Evolutionary conservation across 2,888 invertebrate genomes (phyloP).

Genomic region (Aleiodes testaceus): DNA sequence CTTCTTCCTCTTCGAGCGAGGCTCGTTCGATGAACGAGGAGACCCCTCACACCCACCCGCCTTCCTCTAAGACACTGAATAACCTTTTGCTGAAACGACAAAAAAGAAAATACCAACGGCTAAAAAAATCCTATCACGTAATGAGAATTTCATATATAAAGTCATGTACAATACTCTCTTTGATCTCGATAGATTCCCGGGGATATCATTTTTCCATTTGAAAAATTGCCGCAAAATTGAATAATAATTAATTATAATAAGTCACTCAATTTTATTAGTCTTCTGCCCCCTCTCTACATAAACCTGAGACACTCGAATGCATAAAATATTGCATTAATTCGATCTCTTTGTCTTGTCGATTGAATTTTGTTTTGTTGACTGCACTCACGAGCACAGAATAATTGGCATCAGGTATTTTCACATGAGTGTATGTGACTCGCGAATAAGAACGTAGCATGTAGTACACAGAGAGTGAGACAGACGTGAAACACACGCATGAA

Average conservation of each 20-base stretch:
- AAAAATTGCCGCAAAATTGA: no score
- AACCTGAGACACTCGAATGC: no score
- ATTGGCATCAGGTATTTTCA: constrained; percentile 21
- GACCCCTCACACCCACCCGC: background rate
- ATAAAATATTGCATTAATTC: background rate
- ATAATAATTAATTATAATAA: no score
- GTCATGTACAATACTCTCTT: constrained; percentile 17
- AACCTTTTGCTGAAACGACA: constrained; percentile 22
- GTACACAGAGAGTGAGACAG: constrained; percentile 4
- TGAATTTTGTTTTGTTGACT: constrained; percentile 22
- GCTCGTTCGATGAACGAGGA: background rate
- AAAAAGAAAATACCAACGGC: constrained; percentile 10
- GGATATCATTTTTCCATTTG: background rate
- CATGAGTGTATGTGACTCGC: constrained; percentile 8
- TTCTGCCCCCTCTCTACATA: no score
- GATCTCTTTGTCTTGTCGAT: constrained; percentile 23
- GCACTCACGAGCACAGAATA: constrained; percentile 2
- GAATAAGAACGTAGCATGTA: constrained; percentile 16
- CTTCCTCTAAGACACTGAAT: constrained; percentile 25
- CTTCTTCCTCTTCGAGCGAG: background rate
- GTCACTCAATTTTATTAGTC: no score
- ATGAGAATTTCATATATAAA: constrained; percentile 30
- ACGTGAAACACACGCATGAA: constrained; percentile 19
- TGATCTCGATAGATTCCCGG: no score
- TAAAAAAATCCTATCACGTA: constrained; percentile 24